These are phyloP conservation scores for Dynastes grantii DNA, from an alignment of 2,888 invertebrate genomes.

Conservation along the genomic window DNA sequence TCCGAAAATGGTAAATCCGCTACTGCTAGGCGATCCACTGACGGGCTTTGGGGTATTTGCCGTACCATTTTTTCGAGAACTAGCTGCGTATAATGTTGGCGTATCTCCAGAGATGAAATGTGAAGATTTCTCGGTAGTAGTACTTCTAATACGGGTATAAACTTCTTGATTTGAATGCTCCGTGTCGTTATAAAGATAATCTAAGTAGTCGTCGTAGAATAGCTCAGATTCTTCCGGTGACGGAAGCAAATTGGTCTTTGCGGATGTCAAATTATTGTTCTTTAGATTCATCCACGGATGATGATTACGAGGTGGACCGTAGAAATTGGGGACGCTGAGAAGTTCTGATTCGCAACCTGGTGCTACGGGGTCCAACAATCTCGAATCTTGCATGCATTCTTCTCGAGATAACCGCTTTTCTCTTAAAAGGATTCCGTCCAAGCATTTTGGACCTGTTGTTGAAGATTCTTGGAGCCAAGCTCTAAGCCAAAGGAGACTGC, in stretches of 20 bases:
- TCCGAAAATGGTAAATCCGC: conserved; percentile 88
- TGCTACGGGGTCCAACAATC: conserved; percentile 73
- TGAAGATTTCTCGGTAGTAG: conserved; percentile 61
- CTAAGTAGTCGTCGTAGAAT: conserved; percentile 87
- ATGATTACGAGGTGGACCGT: conserved; percentile 75
- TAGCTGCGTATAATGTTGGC: conserved; percentile 76
- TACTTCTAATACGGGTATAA: conserved; percentile 29
- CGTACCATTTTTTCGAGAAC: conserved; percentile 61
- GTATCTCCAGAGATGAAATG: conserved; percentile 74
- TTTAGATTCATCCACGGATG: conserved; percentile 74
- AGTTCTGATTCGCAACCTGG: conserved; percentile 83
- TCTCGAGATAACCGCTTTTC: conserved; percentile 81
- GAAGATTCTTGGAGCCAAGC: conserved; percentile 86
- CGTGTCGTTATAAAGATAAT: conserved; percentile 73
- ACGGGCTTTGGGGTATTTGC: conserved; percentile 63
- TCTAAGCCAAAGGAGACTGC: conserved; percentile 87
- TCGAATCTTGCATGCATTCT: conserved; percentile 75
- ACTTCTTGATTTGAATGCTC: conserved; percentile 46
- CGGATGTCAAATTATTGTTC: conserved; percentile 69
- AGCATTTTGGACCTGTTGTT: conserved; percentile 83
- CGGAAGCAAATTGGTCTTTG: conserved; percentile 74
- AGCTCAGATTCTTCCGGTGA: conserved; percentile 86
- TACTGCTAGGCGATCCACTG: conserved; percentile 72
- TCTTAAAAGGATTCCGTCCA: conserved; percentile 84
- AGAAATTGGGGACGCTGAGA: conserved; percentile 66